Base-by-base conservation (phyloP, 2,797 vertebrate genomes). In the Pantherophis vulpinus region DNA sequence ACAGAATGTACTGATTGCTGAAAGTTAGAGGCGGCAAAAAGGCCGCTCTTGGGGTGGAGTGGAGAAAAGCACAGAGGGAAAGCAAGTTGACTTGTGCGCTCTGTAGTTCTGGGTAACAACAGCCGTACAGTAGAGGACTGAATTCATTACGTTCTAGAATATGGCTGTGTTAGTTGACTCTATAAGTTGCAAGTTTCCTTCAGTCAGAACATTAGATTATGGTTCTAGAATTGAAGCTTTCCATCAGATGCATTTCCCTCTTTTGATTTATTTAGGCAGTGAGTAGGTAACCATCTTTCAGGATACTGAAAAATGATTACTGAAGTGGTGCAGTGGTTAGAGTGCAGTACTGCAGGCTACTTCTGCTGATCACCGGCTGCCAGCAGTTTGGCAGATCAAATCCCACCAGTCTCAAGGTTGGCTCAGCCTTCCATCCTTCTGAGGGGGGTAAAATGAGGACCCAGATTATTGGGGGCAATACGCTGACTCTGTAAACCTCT, bases 1-100 rank as follows among this genome's bases (percentile, higher is more conserved):
- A 91, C 88, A 66, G 92, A 95, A 92, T 3, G 7, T 93, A 94
- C 93, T 3, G 83, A 97, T 96, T 88, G 29, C 93, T 61, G 92
- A 93, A 93, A 88, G 94, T 93, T 88, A 89, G 9, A 0, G 37
- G 92, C 90, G 94, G 86, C 88, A n/a, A 88, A 89, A 92, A 96
- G 88, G 86, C 58, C 90, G 93, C 74, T 0, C 18, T 83, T 12
- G 10, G 4, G 74, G 20, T 20, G 7, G 18, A 20, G 37, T 42
- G 54, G 90, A 92, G 93, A 94, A 95, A 14, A 93, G 54, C 66
- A 59, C 93, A 89, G 92, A 60, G 63, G 93, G 90, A 91, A 87
- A 59, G 59, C 87, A 86, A 56, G 27, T 47, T 89, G 56, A 74
- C 51, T 91, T 55, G 66, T 86, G 47, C n/a, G 1, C 47, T 89